phyloP scores from a whole-genome alignment of 2,797 vertebrate genomes.

The Urocyon cinereoargenteus region DNA sequence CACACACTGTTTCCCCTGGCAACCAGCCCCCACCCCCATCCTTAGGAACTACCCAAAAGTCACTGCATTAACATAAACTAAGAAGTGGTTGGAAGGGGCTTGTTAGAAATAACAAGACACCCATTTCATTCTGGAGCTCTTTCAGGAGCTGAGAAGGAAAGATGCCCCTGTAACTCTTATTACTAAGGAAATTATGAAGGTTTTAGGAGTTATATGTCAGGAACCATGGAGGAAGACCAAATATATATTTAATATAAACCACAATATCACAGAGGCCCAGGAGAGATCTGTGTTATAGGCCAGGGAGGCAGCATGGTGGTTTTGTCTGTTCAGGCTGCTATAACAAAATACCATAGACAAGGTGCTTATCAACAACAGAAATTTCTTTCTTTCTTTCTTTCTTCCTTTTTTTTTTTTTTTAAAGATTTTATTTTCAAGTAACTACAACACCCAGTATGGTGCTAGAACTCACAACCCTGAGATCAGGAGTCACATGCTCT shows the following conservation, averaged over 20 bases:
- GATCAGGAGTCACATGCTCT: neutral
- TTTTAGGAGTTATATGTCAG: neutral
- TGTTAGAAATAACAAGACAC: neutral
- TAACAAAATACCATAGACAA: neutral
- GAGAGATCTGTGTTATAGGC: neutral
- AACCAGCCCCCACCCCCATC: neutral
- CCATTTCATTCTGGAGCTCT: neutral
- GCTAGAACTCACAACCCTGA: neutral
- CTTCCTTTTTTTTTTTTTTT: neutral
- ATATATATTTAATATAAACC: neutral
- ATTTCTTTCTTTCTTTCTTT: neutral
- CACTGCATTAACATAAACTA: neutral
- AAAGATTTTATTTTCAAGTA: neutral
- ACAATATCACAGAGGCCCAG: neutral
- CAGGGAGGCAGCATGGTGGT: neutral
- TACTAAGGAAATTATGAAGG: neutral
- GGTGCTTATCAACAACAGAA: constrained; percentile 10
- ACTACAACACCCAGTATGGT: neutral
- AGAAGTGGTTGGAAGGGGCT: neutral
- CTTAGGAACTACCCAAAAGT: constrained; percentile 4
- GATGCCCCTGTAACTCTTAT: neutral
- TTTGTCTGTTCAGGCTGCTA: neutral
- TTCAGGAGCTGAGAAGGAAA: neutral
- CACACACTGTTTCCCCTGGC: neutral
- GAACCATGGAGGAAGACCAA: neutral